Evolutionary conservation across 2,113 vertebrate genomes (phyloP), one percentile per base, ranked within the genome.

Genomic region (Quiscalus mexicanus): DNA sequence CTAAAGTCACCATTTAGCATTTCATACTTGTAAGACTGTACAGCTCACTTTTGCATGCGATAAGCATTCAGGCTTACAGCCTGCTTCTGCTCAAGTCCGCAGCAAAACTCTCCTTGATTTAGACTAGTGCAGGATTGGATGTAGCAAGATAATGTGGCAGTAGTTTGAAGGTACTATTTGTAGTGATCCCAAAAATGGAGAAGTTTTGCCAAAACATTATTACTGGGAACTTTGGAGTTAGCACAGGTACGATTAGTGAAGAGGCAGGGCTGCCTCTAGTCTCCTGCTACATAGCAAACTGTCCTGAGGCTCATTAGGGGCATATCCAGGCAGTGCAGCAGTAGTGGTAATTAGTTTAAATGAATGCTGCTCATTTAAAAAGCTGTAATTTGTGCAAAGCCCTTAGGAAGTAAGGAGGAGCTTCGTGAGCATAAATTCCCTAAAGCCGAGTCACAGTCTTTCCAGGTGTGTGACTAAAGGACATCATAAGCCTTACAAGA

Each of bases 301-400:
- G 24, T 81, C 87, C 12, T 62, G 49, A 85, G 63, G 68, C 82
- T 93, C 87, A 89, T 91, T 90, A 91, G 27, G 24, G 55, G 39
- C 58, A 58, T 19, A 87, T 87, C 68, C 50, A 50, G 60, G 59
- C 75, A 47, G 47, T 30, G 41, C 53, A 45, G 50, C n/a, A 42
- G 45, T 84, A 62, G 35, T 79, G 31, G 59, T 58, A 77, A 90
- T 94, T 91, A 90, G 45, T 74, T 90, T 89, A 95, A 91, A 94
- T 93, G 71, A 90, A 80, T 15, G 24, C 42, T 83, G 35, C 67
- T 83, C 35, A 73, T 89, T 96, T 91, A 35, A 90, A 91, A 93
- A 85, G 59, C 67, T 95, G 37, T 91, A 91, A 93, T 94, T 95
- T 95, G 67, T 90, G 59, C 70, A 90, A 30, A 90, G 55, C 70